phyloP scores from a whole-genome alignment of 2,888 invertebrate species.

The Andrena hattorfiana region DNA sequence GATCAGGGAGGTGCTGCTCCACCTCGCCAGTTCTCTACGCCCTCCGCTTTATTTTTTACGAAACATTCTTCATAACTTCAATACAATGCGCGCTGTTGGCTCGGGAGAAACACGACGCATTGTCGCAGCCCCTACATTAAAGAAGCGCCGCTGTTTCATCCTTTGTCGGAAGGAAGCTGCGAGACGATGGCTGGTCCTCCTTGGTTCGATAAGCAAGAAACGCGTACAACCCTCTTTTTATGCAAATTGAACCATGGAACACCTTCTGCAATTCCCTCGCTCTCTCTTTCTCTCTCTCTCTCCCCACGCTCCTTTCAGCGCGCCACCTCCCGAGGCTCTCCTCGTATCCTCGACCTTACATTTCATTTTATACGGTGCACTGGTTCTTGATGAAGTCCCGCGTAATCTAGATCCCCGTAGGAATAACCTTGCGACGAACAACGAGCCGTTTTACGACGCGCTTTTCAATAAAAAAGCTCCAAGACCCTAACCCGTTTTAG shows the following conservation, averaged over 20 bases:
- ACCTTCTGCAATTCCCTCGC: background rate
- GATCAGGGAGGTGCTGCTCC: background rate
- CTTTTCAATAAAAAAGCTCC: slow-evolving; percentile 37
- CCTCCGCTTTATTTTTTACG: background rate
- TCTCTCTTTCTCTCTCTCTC: background rate
- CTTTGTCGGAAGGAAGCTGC: background rate
- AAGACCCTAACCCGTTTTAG: slow-evolving; percentile 1
- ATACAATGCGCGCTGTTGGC: background rate
- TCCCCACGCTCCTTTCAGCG: background rate
- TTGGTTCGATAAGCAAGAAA: background rate
- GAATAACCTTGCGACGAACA: slow-evolving; percentile 16
- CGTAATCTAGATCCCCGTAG: slow-evolving; percentile 38
- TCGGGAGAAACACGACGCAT: background rate
- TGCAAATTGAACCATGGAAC: slow-evolving; percentile 41
- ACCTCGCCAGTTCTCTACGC: background rate
- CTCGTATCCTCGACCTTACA: slow-evolving; percentile 20
- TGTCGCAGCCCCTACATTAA: background rate
- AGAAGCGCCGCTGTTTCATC: background rate
- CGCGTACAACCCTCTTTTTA: slow-evolving; percentile 15
- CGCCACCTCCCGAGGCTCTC: background rate
- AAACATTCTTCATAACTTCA: background rate
- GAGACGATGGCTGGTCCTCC: background rate
- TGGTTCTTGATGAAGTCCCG: slow-evolving; percentile 39
- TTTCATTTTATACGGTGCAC: slow-evolving; percentile 36
- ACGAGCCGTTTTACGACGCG: slow-evolving; percentile 15